Base-by-base conservation (phyloP, 2,797 vertebrate species). In the Crocodylus rhombifer region DNA sequence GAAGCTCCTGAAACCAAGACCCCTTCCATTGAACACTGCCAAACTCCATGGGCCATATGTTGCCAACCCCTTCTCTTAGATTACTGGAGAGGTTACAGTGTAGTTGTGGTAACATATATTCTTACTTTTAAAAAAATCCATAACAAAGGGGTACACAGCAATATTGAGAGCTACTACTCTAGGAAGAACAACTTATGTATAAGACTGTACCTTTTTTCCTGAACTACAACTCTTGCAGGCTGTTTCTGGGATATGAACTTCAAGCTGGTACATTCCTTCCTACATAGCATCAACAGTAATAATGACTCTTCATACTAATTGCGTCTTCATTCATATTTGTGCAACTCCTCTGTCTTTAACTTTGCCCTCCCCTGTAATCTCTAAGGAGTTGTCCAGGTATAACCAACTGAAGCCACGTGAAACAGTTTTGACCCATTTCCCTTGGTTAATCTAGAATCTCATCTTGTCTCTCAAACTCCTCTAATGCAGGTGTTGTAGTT, bases 381-480 rank as follows among this genome's bases (percentile, higher is more conserved):
- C 80, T 33, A 73, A 61, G 23, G 92, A 73, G 58, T 76, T 95
- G 87, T 92, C 94, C 30, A 64, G 89, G 63, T 51, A 51, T 51
- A 51, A 51, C 42, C 42, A 51, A 51, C 78, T 92, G 81, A 90
- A 91, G 91, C 79, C 87, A 86, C 92, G 64, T 86, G 93, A 94
- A 86, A 91, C 75, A 92, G 93, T 95, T 92, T 91, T 84, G 64
- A 75, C 82, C n/a, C 65, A 88, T 80, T 84, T 78, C 94, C 42
- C 88, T 77, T 71, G 63, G 51, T 77, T 88, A 86, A 88, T 92
- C 73, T 63, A 71, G 17, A 64, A 73, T 84, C 75, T 95, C 78
- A 7, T 69, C 81, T 89, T 92, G 93, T 93, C 75, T 86, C 80
- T 88, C 62, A 83, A 36, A 84, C 84, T 92, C 33, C 0, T 64